These are phyloP conservation scores for Cinclus mexicanus DNA, from an alignment of 2,113 vertebrate species.

Conservation along the genomic window DNA sequence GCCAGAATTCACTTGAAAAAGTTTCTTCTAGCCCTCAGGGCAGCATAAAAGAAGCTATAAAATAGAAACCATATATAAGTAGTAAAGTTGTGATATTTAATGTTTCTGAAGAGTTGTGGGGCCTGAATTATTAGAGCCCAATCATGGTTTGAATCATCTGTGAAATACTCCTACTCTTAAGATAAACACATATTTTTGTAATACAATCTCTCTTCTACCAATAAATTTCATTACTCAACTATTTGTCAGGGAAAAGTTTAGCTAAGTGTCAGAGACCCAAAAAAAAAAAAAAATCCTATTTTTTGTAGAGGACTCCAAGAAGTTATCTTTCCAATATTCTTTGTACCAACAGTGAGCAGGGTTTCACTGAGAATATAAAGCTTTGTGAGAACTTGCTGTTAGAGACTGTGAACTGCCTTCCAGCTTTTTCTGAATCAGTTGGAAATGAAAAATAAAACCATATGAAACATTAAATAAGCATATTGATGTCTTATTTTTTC, in stretches of 20 bases:
- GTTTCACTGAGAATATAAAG: conserved; percentile 17
- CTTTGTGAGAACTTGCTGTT: conserved; percentile 4
- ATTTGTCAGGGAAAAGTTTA: not conserved
- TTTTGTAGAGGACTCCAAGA: not conserved
- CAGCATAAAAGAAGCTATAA: not conserved
- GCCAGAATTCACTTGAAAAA: not conserved
- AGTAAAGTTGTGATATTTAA: conserved; percentile 22
- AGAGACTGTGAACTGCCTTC: not conserved
- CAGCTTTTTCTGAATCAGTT: not conserved
- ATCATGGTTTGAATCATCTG: not conserved
- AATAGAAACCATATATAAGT: not conserved
- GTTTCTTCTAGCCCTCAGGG: not conserved
- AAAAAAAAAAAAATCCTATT: not conserved
- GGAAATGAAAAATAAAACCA: conserved; percentile 27
- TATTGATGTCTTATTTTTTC: not conserved
- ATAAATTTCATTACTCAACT: not conserved
- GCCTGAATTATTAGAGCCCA: not conserved
- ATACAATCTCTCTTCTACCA: not conserved
- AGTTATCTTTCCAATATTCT: conserved; percentile 6
- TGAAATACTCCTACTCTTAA: not conserved
- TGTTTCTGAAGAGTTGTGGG: not conserved
- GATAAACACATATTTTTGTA: not conserved
- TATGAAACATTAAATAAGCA: not conserved
- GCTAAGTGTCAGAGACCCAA: not conserved
- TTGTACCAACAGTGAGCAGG: not conserved